Conservation (phyloP, 2,797 vertebrate species). For the Poecile montanus region DNA sequence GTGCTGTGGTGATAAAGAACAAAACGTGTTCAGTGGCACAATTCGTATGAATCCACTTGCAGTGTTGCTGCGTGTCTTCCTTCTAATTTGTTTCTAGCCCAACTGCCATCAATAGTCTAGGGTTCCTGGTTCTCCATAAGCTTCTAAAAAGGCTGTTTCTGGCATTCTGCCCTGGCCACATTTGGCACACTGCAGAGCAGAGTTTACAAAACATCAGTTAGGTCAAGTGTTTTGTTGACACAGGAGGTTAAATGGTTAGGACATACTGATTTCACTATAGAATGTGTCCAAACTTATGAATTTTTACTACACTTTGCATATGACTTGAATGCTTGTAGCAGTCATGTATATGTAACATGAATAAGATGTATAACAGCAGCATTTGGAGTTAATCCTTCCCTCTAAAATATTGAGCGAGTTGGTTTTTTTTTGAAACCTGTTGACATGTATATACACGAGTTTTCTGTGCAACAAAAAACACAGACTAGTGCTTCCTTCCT, state of each 20-base stretch:
- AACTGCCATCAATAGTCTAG: not conserved
- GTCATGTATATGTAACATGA: not conserved
- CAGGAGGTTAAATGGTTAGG: not conserved
- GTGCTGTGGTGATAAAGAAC: constrained; percentile 1
- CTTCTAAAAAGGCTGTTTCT: not conserved
- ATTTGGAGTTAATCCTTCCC: not conserved
- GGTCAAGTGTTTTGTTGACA: not conserved
- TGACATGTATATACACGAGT: not conserved
- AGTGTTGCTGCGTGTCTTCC: not conserved
- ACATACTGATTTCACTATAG: not conserved
- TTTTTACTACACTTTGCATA: not conserved
- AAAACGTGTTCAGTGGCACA: not conserved
- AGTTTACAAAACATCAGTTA: constrained; percentile 6
- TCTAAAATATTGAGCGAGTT: not conserved
- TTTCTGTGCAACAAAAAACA: not conserved
- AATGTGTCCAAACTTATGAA: not conserved
- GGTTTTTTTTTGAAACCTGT: not conserved
- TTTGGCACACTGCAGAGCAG: not conserved
- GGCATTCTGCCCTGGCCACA: not conserved
- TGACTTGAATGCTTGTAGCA: not conserved
- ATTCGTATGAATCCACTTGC: not conserved
- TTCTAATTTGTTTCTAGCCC: not conserved
- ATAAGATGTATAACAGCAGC: not conserved
- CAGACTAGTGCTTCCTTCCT: not conserved
- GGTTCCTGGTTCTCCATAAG: not conserved